Evolutionary conservation across 2,888 invertebrate genomes (phyloP), one percentile per base, ranked within the genome.

Genomic region (Gisinianus flammeolus): DNA sequence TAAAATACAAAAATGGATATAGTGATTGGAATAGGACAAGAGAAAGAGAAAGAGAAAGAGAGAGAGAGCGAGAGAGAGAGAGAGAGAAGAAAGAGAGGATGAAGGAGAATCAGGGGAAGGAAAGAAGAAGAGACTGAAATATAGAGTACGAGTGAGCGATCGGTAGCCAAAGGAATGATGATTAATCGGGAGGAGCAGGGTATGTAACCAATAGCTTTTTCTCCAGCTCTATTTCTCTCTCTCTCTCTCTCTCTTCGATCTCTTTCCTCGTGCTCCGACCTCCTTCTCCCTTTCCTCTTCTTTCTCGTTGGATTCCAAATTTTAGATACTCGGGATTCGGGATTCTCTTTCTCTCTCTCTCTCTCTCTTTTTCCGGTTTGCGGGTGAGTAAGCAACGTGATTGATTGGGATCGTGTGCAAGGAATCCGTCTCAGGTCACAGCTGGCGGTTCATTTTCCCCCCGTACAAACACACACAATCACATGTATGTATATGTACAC

Each of bases 321-420:
- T 28, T 28, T 31, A 19, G 28, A 67, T 26, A 30, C 33, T 28
- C 30, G 6, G 30, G 26, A 64, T 28, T 44, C 2, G 12, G 44
- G 44, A 44, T 44, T 19, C 44, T 44, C 44, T 44, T 62, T 62
- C 33, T 31, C 74, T 74, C 24, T 35, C 74, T 74, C 35, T 74
- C 64, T 52, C 30, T 58, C 24, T 33, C n/a, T 24, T 31, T 68
- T 24, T 33, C 16, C 24, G 68, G 68, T 68, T 68, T 71, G 71
- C 56, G 71, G 71, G 54, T 71, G 71, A 71, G 71, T 71, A 71
- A 71, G 75, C 64, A 67, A 67, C 67, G 76, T 79, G 79, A 79
- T 79, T 79, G 79, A 79, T 79, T 79, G 76, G 79, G 58, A 76
- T 72, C 74, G 69, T 79, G 78, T 79, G 78, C 69, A 52, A 33